Conservation (phyloP, 2,888 invertebrate genomes). For the Xylota segnis region DNA sequence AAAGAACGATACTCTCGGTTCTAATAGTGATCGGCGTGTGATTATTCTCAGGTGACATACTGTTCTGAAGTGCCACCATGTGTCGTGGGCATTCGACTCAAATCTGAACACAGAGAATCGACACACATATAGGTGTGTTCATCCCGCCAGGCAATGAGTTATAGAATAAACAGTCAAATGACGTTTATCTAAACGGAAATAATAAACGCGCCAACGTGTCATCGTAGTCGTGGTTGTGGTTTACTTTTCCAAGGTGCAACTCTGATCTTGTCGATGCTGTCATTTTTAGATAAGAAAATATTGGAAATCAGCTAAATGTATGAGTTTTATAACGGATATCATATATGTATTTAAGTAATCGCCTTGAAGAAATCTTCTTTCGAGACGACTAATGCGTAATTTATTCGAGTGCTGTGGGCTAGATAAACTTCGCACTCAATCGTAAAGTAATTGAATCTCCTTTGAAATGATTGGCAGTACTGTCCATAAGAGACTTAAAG, state of each 20-base stretch:
- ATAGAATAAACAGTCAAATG: constrained; percentile 62
- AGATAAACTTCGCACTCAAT: no score
- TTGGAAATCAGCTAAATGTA: constrained; percentile 34
- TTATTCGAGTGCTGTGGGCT: neutral
- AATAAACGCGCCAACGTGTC: constrained; percentile 52
- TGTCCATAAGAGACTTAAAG: no score
- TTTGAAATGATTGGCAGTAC: no score
- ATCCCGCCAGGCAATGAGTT: constrained; percentile 60
- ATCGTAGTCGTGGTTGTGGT: neutral
- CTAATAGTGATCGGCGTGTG: constrained; percentile 64
- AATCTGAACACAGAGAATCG: constrained; percentile 10
- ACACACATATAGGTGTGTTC: constrained; percentile 65
- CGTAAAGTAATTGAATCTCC: no score
- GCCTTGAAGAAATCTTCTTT: neutral
- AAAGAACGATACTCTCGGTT: constrained; percentile 30
- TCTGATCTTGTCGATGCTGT: constrained; percentile 73
- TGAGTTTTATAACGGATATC: constrained; percentile 2
- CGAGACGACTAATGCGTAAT: neutral
- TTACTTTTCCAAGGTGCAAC: constrained; percentile 56
- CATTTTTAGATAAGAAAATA: constrained; percentile 62
- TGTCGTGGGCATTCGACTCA: constrained; percentile 8
- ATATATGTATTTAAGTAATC: neutral
- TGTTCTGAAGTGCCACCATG: constrained; percentile 30
- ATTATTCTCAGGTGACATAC: constrained; percentile 73
- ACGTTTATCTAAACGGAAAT: constrained; percentile 73